Base-by-base conservation (phyloP, 2,888 invertebrate species). In the Aproaerema taeniolella region DNA sequence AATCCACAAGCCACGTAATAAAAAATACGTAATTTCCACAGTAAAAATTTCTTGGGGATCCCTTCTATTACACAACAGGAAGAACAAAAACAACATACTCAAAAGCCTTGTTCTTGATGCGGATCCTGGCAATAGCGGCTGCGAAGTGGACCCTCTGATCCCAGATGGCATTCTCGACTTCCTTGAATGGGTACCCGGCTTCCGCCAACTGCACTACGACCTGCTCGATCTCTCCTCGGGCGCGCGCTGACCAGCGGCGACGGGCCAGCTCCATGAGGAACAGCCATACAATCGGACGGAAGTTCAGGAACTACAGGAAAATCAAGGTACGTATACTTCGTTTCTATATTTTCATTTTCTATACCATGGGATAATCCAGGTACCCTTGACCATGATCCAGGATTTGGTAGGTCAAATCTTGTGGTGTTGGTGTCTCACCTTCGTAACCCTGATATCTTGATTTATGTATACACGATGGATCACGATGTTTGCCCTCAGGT, bases 91-190 rank as follows among this genome's bases (percentile, higher is more conserved):
- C n/a, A n/a, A n/a, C n/a, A 81, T 58, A 91, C 87, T 67, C 70
- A 17, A 92, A 88, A 0, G 95, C 95, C 32, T 90, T 91, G 53
- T 91, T 90, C 55, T 91, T 90, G 15, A 95, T 95, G 9, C 94
- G 85, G 48, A 95, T 88, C 45, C 94, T 87, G 0, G 95, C 91
- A 29, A 95, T 88, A 0, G 94, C 91, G 0, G 95, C 95, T 0
- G 94, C 93, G 24, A 95, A 76, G 49, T 90, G 90, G 0, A 92
- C 89, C 38, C 91, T 87, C 52, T 89, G 88, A 6, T 83, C 67
- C 90, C 93, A 91, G 8, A 95, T 74, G 1, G 88, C 85, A 6
- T 78, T 74, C 51, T 94, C 92, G 1, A 92, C 88, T 0, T 88
- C 88, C 24, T 79, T 66, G 43, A 88, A 76, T 0, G 76, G 77